Evolutionary conservation across 2,888 invertebrate species (phyloP).

Genomic region (Teleiodes luculella): DNA sequence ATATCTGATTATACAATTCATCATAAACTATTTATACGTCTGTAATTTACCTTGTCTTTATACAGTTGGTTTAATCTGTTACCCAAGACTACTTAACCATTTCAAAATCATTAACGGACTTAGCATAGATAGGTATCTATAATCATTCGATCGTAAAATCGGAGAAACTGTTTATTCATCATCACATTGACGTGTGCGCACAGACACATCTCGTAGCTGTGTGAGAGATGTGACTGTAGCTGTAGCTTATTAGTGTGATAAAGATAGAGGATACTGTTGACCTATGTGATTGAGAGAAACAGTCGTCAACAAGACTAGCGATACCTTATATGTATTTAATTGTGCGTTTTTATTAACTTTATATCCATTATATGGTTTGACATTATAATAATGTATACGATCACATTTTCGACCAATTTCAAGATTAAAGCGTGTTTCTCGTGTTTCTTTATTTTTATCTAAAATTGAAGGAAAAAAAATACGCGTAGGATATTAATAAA

Average conservation of each 20-base stretch:
- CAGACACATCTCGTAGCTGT: constrained; percentile 32
- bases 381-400: constrained; percentile 70
- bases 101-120: constrained; percentile 66
- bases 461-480: no score
- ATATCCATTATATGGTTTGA: constrained; percentile 70
- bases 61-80: constrained; percentile 26
- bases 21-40: constrained; percentile 2
- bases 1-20: not conserved
- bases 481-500: no score
- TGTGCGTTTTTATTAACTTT: constrained; percentile 74
- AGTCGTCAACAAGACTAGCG: constrained; percentile 70
- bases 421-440: no score
- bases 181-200: constrained; percentile 64
- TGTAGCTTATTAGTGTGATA: constrained; percentile 68
- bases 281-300: constrained; percentile 55
- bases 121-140: constrained; percentile 71
- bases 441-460: no score
- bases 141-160: constrained; percentile 74
- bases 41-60: constrained; percentile 1
- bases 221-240: constrained; percentile 36
- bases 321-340: constrained; percentile 72
- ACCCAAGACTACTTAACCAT: constrained; percentile 42
- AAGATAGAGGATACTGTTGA: constrained; percentile 49
- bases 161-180: constrained; percentile 76
- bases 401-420: constrained; percentile 53